These are phyloP conservation scores for Nothobranchius furzeri DNA, from an alignment of 2,113 vertebrate genomes.

Conservation along the genomic window DNA sequence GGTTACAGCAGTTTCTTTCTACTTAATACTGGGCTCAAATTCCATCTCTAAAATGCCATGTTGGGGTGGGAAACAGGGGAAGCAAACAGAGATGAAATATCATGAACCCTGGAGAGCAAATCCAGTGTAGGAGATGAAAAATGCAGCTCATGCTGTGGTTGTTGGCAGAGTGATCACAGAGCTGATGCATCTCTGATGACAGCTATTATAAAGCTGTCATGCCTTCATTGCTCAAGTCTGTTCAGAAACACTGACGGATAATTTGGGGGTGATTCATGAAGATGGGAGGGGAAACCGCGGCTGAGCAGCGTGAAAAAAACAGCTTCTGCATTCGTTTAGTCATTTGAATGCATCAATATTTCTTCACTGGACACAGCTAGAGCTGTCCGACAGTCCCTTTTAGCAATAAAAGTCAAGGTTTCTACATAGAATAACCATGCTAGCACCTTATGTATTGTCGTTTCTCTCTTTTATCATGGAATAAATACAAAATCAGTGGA, in stretches of 20 bases:
- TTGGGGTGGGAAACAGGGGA: background rate
- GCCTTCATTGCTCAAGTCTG: conserved; percentile 15
- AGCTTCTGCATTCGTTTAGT: background rate
- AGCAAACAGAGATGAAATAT: conserved; percentile 17
- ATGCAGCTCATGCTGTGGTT: conserved; percentile 16
- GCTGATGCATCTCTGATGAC: conserved; percentile 25
- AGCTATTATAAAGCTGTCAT: conserved; percentile 21
- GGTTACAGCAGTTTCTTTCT: background rate
- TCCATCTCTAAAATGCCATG: background rate
- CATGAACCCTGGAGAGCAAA: conserved; percentile 1
- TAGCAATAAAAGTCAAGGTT: background rate
- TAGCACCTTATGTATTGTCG: too few species aligned
- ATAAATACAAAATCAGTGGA: conserved; percentile 22
- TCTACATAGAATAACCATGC: background rate
- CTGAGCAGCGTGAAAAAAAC: conserved; percentile 3
- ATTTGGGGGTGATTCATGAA: conserved; percentile 11
- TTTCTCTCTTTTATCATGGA: background rate
- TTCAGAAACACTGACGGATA: conserved; percentile 4
- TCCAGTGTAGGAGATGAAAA: conserved; percentile 10
- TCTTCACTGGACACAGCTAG: conserved; percentile 1
- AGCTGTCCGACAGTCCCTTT: background rate
- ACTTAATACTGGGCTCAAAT: background rate
- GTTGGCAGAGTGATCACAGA: conserved; percentile 20
- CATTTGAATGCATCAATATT: background rate
- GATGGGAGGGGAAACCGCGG: background rate